Conservation (phyloP, 2,113 vertebrate genomes). For the Bufo bufo region DNA sequence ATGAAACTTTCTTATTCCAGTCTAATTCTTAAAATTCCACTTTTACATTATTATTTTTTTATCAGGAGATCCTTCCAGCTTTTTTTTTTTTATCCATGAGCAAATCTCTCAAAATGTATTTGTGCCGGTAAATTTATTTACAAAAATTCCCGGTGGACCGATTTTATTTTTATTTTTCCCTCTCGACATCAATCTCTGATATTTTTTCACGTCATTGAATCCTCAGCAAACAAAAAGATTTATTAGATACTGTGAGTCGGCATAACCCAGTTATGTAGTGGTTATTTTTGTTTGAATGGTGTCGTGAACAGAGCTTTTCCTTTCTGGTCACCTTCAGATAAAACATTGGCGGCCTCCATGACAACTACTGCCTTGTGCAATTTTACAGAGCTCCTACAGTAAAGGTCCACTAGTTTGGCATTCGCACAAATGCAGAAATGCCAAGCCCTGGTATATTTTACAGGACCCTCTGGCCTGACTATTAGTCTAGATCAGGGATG, state of each 20-base stretch:
- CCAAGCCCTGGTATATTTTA: background rate
- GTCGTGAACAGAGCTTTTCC: background rate
- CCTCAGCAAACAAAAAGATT: background rate
- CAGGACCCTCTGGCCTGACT: background rate
- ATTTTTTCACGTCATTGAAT: background rate
- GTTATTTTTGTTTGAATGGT: background rate
- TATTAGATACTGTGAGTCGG: background rate
- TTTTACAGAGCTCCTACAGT: background rate
- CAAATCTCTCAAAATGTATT: background rate
- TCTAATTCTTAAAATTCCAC: conserved; percentile 2
- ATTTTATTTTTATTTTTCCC: background rate
- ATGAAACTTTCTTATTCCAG: background rate
- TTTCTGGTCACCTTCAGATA: background rate
- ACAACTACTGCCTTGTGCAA: background rate
- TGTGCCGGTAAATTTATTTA: background rate
- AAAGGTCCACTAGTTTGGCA: background rate
- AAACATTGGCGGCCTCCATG: background rate
- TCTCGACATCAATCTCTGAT: background rate
- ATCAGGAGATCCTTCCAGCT: background rate
- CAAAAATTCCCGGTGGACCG: background rate
- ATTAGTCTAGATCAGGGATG: no score
- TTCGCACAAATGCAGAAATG: background rate
- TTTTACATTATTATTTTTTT: background rate
- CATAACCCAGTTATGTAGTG: background rate
- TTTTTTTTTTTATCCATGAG: background rate